Conservation (phyloP, 2,797 vertebrate genomes). For the Lutra lutra region DNA sequence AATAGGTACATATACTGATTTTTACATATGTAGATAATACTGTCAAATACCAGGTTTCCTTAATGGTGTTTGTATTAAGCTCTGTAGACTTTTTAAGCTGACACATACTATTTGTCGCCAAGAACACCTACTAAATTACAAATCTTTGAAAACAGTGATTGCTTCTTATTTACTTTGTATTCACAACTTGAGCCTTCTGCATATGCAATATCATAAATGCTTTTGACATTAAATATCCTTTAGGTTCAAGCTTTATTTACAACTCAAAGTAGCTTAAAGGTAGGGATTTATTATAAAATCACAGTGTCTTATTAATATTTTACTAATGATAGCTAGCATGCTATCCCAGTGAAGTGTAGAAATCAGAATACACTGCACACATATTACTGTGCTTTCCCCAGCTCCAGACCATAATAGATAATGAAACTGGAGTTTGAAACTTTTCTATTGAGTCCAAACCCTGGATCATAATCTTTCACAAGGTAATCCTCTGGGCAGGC, state of each 20-base stretch:
- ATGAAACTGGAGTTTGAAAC: background rate
- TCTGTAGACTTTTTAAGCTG: background rate
- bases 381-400: background rate
- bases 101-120: background rate
- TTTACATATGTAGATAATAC: background rate
- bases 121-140: background rate
- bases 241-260: background rate
- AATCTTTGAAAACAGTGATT: background rate
- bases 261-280: background rate
- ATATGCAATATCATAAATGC: background rate
- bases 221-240: background rate
- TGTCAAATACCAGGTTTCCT: background rate
- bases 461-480: background rate
- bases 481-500: background rate
- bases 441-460: background rate
- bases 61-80: background rate
- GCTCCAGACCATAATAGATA: background rate
- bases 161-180: background rate
- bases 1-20: background rate
- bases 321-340: background rate
- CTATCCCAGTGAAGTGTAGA: background rate
- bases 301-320: background rate
- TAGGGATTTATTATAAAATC: constrained; percentile 16
- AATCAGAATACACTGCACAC: background rate
- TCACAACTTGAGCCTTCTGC: background rate